Conservation (phyloP, 2,888 invertebrate species). For the Ommatoiulus sabulosus region DNA sequence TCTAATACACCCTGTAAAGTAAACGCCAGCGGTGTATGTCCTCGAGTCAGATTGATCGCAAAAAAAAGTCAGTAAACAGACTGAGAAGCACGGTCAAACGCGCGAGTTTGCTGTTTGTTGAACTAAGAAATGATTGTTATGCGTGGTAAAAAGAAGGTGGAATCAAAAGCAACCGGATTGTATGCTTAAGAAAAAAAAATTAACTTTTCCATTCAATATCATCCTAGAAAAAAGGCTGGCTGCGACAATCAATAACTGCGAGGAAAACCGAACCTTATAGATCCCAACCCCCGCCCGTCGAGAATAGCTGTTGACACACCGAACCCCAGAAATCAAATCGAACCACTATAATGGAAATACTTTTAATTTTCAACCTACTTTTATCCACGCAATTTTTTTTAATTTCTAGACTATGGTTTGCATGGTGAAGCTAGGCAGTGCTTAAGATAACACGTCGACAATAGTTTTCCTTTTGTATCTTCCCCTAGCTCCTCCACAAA, state of each 20-base stretch:
- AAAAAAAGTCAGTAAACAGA: conserved; percentile 16
- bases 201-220: background rate
- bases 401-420: background rate
- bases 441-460: background rate
- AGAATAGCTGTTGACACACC: background rate
- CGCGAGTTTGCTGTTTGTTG: background rate
- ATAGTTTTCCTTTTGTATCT: background rate
- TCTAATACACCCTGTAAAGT: conserved; percentile 18
- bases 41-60: background rate
- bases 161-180: background rate
- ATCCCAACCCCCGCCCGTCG: background rate
- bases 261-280: background rate
- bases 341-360: background rate
- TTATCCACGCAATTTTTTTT: background rate
- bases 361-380: background rate
- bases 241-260: background rate
- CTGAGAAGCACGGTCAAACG: background rate
- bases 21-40: background rate
- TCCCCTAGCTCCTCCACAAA: background rate
- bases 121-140: conserved; percentile 14
- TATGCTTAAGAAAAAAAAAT: conserved; percentile 23
- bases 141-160: background rate
- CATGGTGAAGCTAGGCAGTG: background rate
- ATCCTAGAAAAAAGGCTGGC: background rate
- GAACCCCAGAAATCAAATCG: background rate